These are phyloP conservation scores for Esox lucius DNA, from an alignment of 2,797 vertebrate species.

Conservation along the genomic window DNA sequence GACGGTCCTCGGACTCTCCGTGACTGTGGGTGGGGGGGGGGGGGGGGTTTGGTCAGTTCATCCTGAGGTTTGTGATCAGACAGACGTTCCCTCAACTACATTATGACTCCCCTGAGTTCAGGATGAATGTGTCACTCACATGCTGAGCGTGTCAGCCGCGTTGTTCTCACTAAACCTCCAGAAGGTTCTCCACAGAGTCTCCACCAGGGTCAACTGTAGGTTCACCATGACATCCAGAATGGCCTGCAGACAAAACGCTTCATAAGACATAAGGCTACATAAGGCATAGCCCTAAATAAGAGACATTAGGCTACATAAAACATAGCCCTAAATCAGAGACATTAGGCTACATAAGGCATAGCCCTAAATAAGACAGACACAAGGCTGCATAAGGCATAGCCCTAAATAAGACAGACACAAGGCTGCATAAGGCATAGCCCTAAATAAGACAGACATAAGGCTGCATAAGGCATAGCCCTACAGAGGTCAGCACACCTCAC, in stretches of 20 bases:
- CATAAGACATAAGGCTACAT: background rate
- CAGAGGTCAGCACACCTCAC: conserved; percentile 78
- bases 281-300: too few species aligned
- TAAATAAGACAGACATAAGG: background rate
- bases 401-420: background rate
- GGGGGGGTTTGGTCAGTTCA: too few species aligned
- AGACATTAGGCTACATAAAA: background rate
- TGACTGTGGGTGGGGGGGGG: conserved; percentile 62
- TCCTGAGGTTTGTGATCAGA: too few species aligned
- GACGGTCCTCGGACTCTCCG: conserved; percentile 87
- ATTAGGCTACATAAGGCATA: background rate
- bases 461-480: background rate
- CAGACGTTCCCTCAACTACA: too few species aligned
- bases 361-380: background rate
- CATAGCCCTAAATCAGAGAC: background rate
- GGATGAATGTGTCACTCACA: too few species aligned
- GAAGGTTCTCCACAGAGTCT: conserved; percentile 93
- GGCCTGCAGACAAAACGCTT: conserved; percentile 68
- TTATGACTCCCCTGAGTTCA: too few species aligned
- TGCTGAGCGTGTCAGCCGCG: conserved; percentile 73
- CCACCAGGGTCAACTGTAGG: conserved; percentile 91
- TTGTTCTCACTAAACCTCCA: conserved; percentile 87
- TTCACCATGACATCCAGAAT: conserved; percentile 93
- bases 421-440: background rate
- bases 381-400: background rate